These are phyloP conservation scores for Acanthurus tractus DNA, from an alignment of 2,797 vertebrate genomes.

Conservation along the genomic window DNA sequence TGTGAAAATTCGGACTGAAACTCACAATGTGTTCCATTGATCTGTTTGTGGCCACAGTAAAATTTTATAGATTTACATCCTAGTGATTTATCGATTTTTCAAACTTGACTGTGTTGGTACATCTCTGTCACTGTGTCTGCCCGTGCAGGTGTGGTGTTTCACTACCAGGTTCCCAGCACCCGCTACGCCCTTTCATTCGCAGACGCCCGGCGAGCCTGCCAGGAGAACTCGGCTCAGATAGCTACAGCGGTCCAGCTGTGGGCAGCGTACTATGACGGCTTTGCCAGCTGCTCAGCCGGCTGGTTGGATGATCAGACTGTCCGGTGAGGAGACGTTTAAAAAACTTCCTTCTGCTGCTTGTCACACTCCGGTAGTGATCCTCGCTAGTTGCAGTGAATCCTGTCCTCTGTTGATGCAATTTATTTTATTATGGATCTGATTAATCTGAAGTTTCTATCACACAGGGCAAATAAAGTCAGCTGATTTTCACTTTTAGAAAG, in stretches of 20 bases:
- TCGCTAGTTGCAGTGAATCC: neutral
- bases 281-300: slow-evolving; percentile 94
- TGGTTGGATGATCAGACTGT: slow-evolving; percentile 95
- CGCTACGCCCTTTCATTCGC: slow-evolving; percentile 90
- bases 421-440: slow-evolving; percentile 1
- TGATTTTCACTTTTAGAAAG: neutral
- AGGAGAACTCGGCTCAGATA: slow-evolving; percentile 89
- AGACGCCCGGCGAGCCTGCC: slow-evolving; percentile 88
- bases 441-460: neutral
- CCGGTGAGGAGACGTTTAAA: slow-evolving; percentile 83
- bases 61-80: slow-evolving; percentile 22
- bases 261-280: slow-evolving; percentile 92
- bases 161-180: slow-evolving; percentile 87
- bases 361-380: neutral
- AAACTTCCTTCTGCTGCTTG: slow-evolving; percentile 7
- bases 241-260: slow-evolving; percentile 92
- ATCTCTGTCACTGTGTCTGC: slow-evolving; percentile 25
- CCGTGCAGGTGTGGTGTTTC: slow-evolving; percentile 92
- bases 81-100: slow-evolving; percentile 34
- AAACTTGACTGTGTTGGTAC: neutral
- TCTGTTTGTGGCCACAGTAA: slow-evolving; percentile 31
- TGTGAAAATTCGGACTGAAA: slow-evolving; percentile 40
- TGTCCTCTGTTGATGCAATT: neutral
- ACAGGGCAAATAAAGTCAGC: neutral
- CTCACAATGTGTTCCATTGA: slow-evolving; percentile 18